A percentile compares a stretch with the other conserved stretches of the same genome.
phyloP scores from a whole-genome alignment of 2,888 invertebrate genomes.

The Dascillus cervinus region DNA sequence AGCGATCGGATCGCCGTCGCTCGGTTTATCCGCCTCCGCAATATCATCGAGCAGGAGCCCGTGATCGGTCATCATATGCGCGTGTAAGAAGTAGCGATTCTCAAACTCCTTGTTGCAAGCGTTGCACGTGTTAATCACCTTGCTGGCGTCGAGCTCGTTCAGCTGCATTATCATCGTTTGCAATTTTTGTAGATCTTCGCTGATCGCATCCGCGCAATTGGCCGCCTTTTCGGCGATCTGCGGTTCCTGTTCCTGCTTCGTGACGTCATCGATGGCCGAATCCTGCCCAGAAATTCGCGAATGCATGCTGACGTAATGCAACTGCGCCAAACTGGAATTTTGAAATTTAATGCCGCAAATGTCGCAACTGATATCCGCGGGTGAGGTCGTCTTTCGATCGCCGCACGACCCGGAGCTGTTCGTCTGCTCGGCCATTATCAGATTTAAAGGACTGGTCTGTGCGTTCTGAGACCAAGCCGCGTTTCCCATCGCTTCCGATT shows the following conservation, averaged over 20 bases:
- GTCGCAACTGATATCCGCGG: constrained; percentile 46
- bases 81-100: constrained; percentile 61
- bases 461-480: constrained; percentile 36
- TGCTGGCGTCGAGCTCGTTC: constrained; percentile 66
- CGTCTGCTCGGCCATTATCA: constrained; percentile 64
- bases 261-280: constrained; percentile 11
- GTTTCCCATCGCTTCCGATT: constrained; percentile 25
- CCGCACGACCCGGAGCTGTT: constrained; percentile 38
- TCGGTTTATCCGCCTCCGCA: constrained; percentile 34
- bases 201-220: constrained; percentile 54
- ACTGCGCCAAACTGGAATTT: constrained; percentile 40
- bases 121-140: constrained; percentile 50
- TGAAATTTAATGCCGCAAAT: constrained; percentile 47
- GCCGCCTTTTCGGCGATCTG: constrained; percentile 13
- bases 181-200: constrained; percentile 78
- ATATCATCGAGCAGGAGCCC: constrained; percentile 47
- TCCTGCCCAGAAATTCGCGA: constrained; percentile 25
- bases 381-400: constrained; percentile 42
- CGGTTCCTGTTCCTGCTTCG: constrained; percentile 11
- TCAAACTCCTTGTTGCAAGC: constrained; percentile 67
- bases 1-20: constrained; percentile 32
- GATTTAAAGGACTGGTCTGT: constrained; percentile 70
- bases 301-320: constrained; percentile 40
- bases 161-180: constrained; percentile 87
- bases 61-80: constrained; percentile 62